Conservation (phyloP, 2,888 invertebrate genomes). For the Macaria notata region DNA sequence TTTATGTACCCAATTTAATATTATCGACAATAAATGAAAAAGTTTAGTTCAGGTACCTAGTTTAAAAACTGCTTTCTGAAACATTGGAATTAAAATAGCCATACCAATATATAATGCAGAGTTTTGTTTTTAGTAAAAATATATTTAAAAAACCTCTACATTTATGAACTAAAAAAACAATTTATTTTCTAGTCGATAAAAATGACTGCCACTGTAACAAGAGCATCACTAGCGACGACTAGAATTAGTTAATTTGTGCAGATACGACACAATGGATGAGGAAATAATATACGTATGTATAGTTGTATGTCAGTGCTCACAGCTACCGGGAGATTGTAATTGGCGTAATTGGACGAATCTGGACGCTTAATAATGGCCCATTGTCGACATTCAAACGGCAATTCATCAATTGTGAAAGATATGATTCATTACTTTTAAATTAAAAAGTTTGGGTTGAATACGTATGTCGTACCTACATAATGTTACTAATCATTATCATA, state of each 20-base stretch:
- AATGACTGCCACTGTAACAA: no score
- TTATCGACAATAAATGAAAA: no score
- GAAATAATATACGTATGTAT: constrained; percentile 65
- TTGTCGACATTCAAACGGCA: constrained; percentile 78
- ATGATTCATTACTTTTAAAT: constrained; percentile 74
- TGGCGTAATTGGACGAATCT: constrained; percentile 81
- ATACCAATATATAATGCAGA: no score
- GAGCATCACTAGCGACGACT: constrained; percentile 49
- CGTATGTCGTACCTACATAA: neutral
- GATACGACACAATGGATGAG: constrained; percentile 77
- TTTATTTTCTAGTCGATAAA: no score
- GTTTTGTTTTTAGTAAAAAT: no score
- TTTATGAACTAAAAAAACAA: no score
- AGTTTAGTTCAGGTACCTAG: no score
- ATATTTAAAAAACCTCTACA: no score
- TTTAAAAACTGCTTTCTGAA: no score
- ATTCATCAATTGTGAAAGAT: constrained; percentile 76
- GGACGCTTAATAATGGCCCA: constrained; percentile 78
- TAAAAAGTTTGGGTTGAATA: constrained; percentile 51
- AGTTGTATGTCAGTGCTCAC: constrained; percentile 52
- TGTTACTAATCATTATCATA: no score
- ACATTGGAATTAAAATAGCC: no score
- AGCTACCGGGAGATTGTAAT: constrained; percentile 77
- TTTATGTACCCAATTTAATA: no score
- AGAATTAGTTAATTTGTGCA: constrained; percentile 80